A percentile compares a stretch with the other conserved stretches of the same genome.
These are phyloP conservation scores for Acleris literana DNA, from an alignment of 2,888 invertebrate genomes.

Conservation along the genomic window DNA sequence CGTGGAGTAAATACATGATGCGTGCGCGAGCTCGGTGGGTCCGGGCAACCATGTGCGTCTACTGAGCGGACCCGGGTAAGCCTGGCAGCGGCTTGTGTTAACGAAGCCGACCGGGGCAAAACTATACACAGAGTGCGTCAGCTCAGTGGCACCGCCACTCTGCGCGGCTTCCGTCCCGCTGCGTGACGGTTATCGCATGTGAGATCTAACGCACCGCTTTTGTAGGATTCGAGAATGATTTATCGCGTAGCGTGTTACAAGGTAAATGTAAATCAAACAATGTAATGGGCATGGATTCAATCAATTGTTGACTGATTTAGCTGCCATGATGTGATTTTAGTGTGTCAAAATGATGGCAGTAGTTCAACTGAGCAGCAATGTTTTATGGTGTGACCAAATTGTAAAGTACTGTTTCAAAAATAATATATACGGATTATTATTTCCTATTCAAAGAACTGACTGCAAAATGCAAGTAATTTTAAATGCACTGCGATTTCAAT, in stretches of 20 bases:
- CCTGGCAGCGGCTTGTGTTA: background rate
- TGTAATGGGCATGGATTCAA: constrained; percentile 28
- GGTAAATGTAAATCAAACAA: constrained; percentile 34
- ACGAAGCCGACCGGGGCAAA: background rate
- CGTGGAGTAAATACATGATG: background rate
- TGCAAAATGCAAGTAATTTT: no score
- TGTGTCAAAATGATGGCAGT: constrained; percentile 6
- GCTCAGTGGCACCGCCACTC: constrained; percentile 6
- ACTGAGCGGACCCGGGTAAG: background rate
- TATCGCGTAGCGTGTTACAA: constrained; percentile 28
- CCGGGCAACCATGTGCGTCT: constrained; percentile 5
- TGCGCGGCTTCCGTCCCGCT: constrained; percentile 1
- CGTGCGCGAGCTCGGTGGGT: background rate
- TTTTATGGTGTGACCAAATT: background rate
- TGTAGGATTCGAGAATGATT: constrained; percentile 28
- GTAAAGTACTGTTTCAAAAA: background rate
- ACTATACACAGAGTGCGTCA: constrained; percentile 9
- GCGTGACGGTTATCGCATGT: constrained; percentile 35
- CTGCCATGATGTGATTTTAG: constrained; percentile 12
- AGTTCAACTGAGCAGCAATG: background rate
- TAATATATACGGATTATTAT: background rate
- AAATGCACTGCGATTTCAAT: background rate
- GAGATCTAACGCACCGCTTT: constrained; percentile 34
- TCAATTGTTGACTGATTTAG: constrained; percentile 14
- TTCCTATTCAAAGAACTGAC: no score